These are phyloP conservation scores for Pomatostomus ruficeps DNA, from an alignment of 2,113 vertebrate species.

Conservation along the genomic window DNA sequence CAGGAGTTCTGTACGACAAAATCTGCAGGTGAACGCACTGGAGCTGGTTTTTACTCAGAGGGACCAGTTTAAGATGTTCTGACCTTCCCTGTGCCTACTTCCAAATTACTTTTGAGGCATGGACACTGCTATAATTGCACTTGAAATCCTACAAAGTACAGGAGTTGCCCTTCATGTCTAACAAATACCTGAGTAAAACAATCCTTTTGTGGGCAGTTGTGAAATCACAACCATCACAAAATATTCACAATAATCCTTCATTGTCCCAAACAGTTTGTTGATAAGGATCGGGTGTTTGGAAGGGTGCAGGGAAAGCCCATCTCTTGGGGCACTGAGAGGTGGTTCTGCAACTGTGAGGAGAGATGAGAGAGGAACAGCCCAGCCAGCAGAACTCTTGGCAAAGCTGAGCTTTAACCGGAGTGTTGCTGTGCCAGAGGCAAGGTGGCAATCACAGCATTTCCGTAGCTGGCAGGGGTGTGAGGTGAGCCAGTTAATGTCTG, in stretches of 20 bases:
- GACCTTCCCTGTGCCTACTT: neutral
- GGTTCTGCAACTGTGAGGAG: neutral
- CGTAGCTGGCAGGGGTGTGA: neutral
- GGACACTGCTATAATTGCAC: neutral
- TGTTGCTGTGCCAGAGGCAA: conserved; percentile 13
- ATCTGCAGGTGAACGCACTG: neutral
- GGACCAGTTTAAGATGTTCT: neutral
- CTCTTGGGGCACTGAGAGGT: neutral
- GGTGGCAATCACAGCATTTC: neutral
- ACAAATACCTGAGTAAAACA: neutral
- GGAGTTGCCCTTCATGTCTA: neutral
- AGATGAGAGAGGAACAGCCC: neutral
- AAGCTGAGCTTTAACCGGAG: neutral
- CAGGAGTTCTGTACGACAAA: neutral
- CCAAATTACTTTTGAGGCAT: neutral
- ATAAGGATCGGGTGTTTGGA: neutral
- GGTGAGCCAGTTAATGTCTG: conserved; percentile 2
- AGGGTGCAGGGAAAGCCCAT: neutral
- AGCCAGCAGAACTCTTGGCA: neutral
- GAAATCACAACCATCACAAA: neutral
- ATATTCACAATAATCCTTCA: neutral
- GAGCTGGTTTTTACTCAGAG: neutral
- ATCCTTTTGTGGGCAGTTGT: neutral
- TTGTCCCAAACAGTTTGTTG: neutral
- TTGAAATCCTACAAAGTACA: neutral